Evolutionary conservation across 23 tunicate genomes (phyloP), one percentile per base, ranked within the genome.

Genomic region (Aplidium turbinatum): DNA sequence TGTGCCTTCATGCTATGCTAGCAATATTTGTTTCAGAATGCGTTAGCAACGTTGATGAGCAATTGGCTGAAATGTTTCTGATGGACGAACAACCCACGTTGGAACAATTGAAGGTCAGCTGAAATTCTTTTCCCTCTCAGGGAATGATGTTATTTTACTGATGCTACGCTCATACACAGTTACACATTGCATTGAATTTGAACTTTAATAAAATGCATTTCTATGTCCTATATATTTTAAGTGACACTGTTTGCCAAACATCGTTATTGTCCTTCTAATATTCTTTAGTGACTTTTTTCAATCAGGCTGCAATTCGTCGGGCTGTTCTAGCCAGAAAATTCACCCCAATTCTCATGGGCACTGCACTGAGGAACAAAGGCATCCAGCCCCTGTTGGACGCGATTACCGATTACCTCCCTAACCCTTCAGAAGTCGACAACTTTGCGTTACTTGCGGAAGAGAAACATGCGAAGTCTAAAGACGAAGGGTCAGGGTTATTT

Each of bases 31-130:
- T 71, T 74, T 16, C 63, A 91, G 97, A 74, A 57, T 91, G 97
- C 62, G 91, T 91, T 2, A 91, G 97, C 40, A 67, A 91, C 35
- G 97, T 84, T 34, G 97, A 91, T 75, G 97, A 91, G 22, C 75
- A 84, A 48, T 51, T 91, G 40, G 97, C 86, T 19, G 97, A 91
- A 35, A 73, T 84, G 73, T 84, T 91, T 79, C 36, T 91, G 40
- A 29, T 81, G 11, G 97, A 91, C 45, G 82, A 91, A 79, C 62
- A 50, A 33, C 97, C 97, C 28, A 78, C 79, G 5, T 79, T 40
- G 4, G 79, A 84, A 19, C 86, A 84, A 75, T 54, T 91, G 3
- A 71, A 84, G 40, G 97, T 91, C 64, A 64, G 58, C 19, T 47
- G 25, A 18, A 9, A 9, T 42, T 16, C 50, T 42, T 42, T 42